Percentiles rank a stretch among this genome's conserved stretches.
Conservation (phyloP, 2,113 vertebrate genomes). For the Perca fluviatilis region DNA sequence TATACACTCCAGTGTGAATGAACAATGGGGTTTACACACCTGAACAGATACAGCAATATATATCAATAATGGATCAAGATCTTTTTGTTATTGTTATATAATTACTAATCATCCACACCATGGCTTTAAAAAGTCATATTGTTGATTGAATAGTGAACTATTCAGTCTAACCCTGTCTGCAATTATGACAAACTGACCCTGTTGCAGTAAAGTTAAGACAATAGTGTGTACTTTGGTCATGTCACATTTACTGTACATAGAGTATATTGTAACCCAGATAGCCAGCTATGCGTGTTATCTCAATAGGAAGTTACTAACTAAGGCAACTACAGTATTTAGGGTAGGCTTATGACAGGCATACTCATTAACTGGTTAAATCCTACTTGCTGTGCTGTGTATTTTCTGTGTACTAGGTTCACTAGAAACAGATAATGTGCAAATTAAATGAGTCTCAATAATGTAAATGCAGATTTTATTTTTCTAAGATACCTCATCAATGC, state of each 20-base stretch:
- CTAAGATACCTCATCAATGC: not conserved
- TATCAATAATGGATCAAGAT: not conserved
- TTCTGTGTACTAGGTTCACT: not conserved
- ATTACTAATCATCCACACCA: not conserved
- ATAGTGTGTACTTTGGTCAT: conserved; percentile 17
- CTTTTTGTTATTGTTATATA: not conserved
- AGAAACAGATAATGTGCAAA: not conserved
- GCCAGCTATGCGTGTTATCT: not conserved
- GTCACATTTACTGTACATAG: not conserved
- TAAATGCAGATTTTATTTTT: not conserved
- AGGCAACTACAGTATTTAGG: not conserved
- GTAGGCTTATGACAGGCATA: not conserved
- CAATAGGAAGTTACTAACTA: not conserved
- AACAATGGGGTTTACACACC: not conserved
- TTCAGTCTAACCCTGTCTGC: not conserved
- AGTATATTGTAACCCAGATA: not conserved
- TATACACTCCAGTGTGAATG: not conserved
- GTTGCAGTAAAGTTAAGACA: not conserved
- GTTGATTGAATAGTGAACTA: not conserved
- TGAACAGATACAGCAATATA: not conserved
- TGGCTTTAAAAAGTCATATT: conserved; percentile 4
- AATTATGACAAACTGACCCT: not conserved
- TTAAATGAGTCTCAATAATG: not conserved
- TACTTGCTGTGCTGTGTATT: not conserved
- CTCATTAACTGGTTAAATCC: not conserved